Percentiles rank a stretch among this genome's conserved stretches.
Evolutionary conservation across 2,113 vertebrate genomes (phyloP).

Genomic region (Nannospalax galili): DNA sequence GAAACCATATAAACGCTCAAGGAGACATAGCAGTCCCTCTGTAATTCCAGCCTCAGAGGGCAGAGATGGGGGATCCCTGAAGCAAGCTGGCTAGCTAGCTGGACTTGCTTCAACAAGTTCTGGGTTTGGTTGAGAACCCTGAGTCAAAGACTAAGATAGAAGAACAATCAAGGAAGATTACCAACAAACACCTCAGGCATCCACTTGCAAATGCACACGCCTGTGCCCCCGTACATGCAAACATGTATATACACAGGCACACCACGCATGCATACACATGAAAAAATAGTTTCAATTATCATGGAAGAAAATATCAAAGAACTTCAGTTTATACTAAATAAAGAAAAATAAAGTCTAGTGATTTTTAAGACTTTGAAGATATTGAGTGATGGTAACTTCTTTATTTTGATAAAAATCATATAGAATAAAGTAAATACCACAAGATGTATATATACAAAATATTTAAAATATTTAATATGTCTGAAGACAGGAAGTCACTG

Average conservation of each 20-base stretch:
- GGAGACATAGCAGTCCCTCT: too few relatives aligned
- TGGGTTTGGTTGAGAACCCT: not conserved
- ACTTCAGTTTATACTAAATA: not conserved
- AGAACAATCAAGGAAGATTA: not conserved
- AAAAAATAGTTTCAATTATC: not conserved
- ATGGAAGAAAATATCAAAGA: not conserved
- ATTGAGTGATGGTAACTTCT: not conserved
- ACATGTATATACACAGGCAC: too few relatives aligned
- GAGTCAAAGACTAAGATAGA: not conserved
- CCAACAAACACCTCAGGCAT: not conserved
- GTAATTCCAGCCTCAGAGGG: not conserved
- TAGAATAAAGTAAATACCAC: not conserved
- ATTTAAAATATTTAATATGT: too few relatives aligned
- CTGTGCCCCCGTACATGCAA: too few relatives aligned
- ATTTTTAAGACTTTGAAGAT: not conserved
- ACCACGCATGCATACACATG: too few relatives aligned
- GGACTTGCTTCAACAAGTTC: not conserved
- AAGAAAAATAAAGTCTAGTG: not conserved
- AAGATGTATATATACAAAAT: not conserved
- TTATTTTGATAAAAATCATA: slow-evolving; percentile 15
- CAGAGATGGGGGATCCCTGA: too few relatives aligned
- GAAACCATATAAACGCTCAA: too few relatives aligned
- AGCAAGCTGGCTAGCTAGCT: not conserved
- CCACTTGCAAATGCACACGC: too few relatives aligned
- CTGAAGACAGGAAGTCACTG: too few relatives aligned